Percentiles rank a stretch among this genome's conserved stretches.
phyloP scores from a whole-genome alignment of 1,140 invertebrate genomes.

The Bombus ignitus region DNA sequence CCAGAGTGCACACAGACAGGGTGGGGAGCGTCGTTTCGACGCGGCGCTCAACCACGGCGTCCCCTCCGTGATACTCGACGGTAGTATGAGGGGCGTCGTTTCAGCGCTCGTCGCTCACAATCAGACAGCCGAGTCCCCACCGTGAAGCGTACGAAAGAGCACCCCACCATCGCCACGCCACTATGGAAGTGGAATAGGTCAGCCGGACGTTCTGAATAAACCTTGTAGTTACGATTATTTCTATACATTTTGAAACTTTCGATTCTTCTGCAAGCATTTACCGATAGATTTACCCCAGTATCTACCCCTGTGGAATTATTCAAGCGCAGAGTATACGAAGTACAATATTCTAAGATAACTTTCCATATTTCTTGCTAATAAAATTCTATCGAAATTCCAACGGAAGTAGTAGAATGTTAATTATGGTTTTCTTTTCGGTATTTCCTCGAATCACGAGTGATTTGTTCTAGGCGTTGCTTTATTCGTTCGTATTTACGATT shows the following conservation, averaged over 20 bases:
- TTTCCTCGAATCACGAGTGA: no score
- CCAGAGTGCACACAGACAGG: background rate
- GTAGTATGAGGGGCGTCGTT: slow-evolving; percentile 26
- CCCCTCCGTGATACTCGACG: background rate
- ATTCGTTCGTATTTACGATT: background rate
- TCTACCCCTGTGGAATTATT: background rate
- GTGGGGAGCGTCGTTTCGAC: slow-evolving; percentile 1
- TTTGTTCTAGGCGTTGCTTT: background rate
- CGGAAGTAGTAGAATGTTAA: no score
- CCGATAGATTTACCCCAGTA: background rate
- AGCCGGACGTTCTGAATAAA: slow-evolving; percentile 42
- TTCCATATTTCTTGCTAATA: no score
- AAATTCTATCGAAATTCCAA: no score
- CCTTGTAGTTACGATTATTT: slow-evolving; percentile 31
- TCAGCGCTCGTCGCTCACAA: background rate
- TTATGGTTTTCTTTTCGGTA: no score
- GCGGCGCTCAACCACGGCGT: background rate
- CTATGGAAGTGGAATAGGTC: slow-evolving; percentile 45
- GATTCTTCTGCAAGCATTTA: background rate
- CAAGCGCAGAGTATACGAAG: background rate
- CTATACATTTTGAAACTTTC: slow-evolving; percentile 32
- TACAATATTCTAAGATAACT: no score
- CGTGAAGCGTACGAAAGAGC: background rate
- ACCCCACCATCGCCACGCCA: background rate
- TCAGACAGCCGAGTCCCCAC: slow-evolving; percentile 11